Base-by-base conservation (phyloP, 2,797 vertebrate genomes). In the Bovichtus diacanthus region DNA sequence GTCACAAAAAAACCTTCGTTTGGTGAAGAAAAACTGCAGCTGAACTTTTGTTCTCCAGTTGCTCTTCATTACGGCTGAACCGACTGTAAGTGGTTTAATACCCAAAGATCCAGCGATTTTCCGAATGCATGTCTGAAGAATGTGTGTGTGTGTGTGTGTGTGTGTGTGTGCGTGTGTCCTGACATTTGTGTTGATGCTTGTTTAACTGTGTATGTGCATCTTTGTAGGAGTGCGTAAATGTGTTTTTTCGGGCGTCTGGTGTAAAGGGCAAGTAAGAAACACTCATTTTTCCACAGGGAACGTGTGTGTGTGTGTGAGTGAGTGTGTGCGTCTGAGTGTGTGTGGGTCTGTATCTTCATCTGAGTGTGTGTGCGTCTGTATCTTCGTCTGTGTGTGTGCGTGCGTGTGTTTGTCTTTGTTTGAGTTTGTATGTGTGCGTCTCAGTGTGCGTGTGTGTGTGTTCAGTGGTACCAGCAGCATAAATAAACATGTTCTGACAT, bases 401-500 rank as follows among this genome's bases (percentile, higher is more conserved):
- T 60, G 19, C 41, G 51, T 64, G 21, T 21, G n/a, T n/a, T n/a
- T n/a, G n/a, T n/a, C n/a, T n/a, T n/a, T n/a, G n/a, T n/a, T 21
- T 21, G 44, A 19, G 21, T 68, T 44, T 46, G 39, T 36, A 43
- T 44, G 36, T 62, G 50, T 50, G 38, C 46, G 56, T n/a, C 18
- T 19, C 7, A 31, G 21, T 38, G 19, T 39, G 23, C 60, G 50
- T 38, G 74, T 70, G 50, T 43, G 60, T 77, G 67, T 53, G 73
- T 77, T 50, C 36, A 27, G 68, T 34, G 27, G 55, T 46, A 75
- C 58, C 64, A 54, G 72, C 80, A 79, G 74, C 81, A 70, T 75
- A 79, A 82, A 84, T 88, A 88, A 88, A 86, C 82, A 82, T 19
- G 43, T 59, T 63, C 70, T 78, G 82, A 85, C 84, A 86, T 51